Evolutionary conservation across 1,140 invertebrate genomes (phyloP).

Genomic region (Ganaspis sp.): DNA sequence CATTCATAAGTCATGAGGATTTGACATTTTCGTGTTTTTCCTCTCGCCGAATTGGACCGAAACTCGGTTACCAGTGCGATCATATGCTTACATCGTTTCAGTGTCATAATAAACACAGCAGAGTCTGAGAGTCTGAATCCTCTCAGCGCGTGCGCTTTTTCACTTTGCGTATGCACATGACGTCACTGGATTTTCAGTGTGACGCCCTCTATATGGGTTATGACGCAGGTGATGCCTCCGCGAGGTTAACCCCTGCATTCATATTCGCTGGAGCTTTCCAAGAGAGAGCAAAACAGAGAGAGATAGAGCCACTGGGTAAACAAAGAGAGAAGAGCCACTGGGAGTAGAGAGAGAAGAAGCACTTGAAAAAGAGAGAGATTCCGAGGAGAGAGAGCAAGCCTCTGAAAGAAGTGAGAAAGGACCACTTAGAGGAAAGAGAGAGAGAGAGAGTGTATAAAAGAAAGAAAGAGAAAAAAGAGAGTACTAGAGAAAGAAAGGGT

Average conservation of each 20-base stretch:
- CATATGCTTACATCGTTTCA: conserved; percentile 4
- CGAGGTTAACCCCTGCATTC: conserved; percentile 63
- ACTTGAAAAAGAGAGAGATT: no score
- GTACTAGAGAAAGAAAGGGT: neutral
- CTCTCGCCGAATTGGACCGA: neutral
- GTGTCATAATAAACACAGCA: conserved; percentile 10
- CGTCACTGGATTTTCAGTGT: conserved; percentile 68
- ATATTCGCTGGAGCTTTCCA: conserved; percentile 49
- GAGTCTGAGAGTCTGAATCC: conserved; percentile 38
- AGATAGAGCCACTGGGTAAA: no score
- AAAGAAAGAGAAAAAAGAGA: neutral
- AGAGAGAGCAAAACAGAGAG: neutral
- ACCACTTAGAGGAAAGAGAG: no score
- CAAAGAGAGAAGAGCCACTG: no score
- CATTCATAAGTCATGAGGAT: neutral
- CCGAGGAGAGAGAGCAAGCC: no score
- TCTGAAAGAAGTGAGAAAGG: no score
- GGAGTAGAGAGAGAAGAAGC: neutral
- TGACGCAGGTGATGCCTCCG: conserved; percentile 66
- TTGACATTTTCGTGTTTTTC: conserved; percentile 6
- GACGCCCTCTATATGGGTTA: conserved; percentile 73
- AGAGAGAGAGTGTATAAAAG: neutral
- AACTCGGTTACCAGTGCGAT: conserved; percentile 3
- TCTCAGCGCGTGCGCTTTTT: neutral
- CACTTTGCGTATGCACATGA: conserved; percentile 49